Base-by-base conservation (phyloP, 2,113 vertebrate species). In the Hippocampus barbouri region DNA sequence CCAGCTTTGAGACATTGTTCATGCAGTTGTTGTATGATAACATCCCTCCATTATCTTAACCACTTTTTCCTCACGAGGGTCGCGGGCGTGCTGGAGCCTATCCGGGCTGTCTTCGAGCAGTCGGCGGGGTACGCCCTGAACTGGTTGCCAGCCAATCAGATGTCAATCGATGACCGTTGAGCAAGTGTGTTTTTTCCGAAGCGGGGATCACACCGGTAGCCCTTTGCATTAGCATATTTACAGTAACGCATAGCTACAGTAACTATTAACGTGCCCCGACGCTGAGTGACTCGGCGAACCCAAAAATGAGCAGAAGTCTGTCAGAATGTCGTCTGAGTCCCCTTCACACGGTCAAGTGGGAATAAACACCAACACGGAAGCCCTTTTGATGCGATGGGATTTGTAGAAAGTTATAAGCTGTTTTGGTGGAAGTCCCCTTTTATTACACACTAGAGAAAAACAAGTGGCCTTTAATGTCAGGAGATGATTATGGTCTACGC, bases 401-500 rank as follows among this genome's bases (percentile, higher is more conserved):
- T 86, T 89, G 86, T 80, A 80, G 78, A 84, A 85, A 77, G 88
- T 84, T 88, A 86, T 80, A 87, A 87, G 79, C 82, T 43, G 84
- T 83, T 82, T 86, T 87, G 73, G 66, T 79, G 85, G 84, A 86
- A 79, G 79, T 83, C 83, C 85, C 81, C 88, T 88, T 75, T 89
- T 87, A 91, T 91, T 91, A 90, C 78, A 91, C 81, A 72, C 83
- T 80, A 73, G 72, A 83, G 87, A 85, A 89, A 80, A 89, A 80
- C 49, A 45, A 82, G 71, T 54, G 72, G 81, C 69, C 89, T 90
- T 88, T 91, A 88, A 89, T 88, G 87, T 83, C 73, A 76, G 86
- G 75, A 83, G 80, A 89, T 89, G 88, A 91, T 91, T 92, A 92
- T 87, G 89, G 84, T 88, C 76, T 77, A 75, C 83, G 75, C 69